Conservation (phyloP, 2,888 invertebrate genomes). For the Quadriops clusia region DNA sequence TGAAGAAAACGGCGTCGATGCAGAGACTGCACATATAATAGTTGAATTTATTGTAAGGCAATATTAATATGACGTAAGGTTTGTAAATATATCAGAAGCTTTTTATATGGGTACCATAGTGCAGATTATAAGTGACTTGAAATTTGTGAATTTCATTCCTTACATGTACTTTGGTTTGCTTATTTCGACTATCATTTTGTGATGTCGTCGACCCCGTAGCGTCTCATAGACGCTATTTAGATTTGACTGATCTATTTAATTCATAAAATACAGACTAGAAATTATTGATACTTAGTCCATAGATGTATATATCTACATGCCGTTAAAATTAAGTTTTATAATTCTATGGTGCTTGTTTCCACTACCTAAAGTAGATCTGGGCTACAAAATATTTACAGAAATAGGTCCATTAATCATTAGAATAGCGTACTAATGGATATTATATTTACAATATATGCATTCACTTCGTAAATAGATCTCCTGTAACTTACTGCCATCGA, state of each 20-base stretch:
- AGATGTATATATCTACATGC: slow-evolving; percentile 28
- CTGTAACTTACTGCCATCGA: slow-evolving; percentile 14
- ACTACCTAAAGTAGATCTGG: slow-evolving; percentile 23
- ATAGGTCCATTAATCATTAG: slow-evolving; percentile 36
- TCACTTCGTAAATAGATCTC: slow-evolving; percentile 17
- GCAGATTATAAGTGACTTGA: slow-evolving; percentile 18
- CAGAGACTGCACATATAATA: slow-evolving; percentile 29
- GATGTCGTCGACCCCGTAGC: slow-evolving; percentile 15
- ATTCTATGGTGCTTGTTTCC: slow-evolving; percentile 23
- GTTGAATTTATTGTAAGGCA: slow-evolving; percentile 27
- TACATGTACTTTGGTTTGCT: slow-evolving; percentile 19
- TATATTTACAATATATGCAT: slow-evolving; percentile 15
- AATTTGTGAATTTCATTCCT: slow-evolving; percentile 18
- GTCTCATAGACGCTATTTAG: slow-evolving; percentile 12
- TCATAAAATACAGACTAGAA: slow-evolving; percentile 13
- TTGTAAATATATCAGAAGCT: slow-evolving; percentile 37
- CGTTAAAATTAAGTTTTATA: slow-evolving; percentile 8
- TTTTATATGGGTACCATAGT: slow-evolving; percentile 35
- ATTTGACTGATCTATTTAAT: slow-evolving; percentile 18
- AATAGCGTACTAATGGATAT: slow-evolving; percentile 29
- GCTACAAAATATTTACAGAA: slow-evolving; percentile 19
- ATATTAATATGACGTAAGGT: slow-evolving; percentile 22
- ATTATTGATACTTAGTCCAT: slow-evolving; percentile 21
- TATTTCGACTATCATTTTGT: slow-evolving; percentile 18
- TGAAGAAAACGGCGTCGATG: slow-evolving; percentile 13